These are phyloP conservation scores for Pyrocephalus nanus DNA, from an alignment of 2,797 vertebrate species.

Conservation along the genomic window DNA sequence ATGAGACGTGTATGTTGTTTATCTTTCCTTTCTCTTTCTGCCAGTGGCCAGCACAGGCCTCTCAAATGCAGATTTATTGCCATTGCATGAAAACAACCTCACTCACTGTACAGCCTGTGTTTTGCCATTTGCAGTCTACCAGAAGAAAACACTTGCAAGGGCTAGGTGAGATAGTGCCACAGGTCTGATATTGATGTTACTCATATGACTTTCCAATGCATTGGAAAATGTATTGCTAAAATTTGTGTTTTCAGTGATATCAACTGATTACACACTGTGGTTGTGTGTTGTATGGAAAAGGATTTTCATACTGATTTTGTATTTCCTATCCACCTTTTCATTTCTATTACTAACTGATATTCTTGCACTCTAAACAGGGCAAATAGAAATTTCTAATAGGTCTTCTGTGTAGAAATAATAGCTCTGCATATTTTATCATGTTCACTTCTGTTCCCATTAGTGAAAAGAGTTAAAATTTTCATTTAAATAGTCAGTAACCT, in stretches of 20 bases:
- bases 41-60: neutral
- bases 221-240: neutral
- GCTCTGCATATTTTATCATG: neutral
- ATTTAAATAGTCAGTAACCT: neutral
- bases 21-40: neutral
- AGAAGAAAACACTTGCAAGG: neutral
- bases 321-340: neutral
- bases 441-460: neutral
- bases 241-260: neutral
- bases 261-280: neutral
- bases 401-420: neutral
- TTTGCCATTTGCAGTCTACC: neutral
- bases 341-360: neutral
- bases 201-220: neutral
- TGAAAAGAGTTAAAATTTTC: neutral
- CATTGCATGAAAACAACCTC: neutral
- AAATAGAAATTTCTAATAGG: neutral
- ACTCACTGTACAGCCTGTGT: neutral
- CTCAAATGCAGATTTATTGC: neutral
- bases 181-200: neutral
- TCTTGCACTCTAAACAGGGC: neutral
- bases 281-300: neutral
- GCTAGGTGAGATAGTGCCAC: neutral
- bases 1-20: neutral
- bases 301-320: neutral